A percentile compares a stretch with the other conserved stretches of the same genome.
Evolutionary conservation across 2,797 vertebrate species (phyloP).

Genomic region (Anniella stebbinsi): DNA sequence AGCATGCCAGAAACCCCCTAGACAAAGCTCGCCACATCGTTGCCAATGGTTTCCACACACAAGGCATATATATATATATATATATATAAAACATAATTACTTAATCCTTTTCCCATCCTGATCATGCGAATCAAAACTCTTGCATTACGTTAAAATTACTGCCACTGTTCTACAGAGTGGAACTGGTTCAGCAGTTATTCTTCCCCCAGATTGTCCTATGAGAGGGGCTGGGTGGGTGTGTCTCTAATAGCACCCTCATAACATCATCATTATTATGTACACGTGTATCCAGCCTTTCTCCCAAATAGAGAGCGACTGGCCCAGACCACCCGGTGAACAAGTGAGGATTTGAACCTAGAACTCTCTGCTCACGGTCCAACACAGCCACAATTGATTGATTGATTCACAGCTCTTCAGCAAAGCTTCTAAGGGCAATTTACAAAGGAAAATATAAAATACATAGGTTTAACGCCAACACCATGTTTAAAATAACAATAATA

Average conservation of each 20-base stretch:
- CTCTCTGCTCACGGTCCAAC: neutral
- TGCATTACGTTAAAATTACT: neutral
- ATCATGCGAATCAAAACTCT: neutral
- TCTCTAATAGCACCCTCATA: neutral
- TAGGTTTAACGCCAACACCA: neutral
- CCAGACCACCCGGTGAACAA: neutral
- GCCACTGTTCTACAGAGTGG: no score
- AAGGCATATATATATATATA: neutral
- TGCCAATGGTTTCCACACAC: neutral
- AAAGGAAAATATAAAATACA: neutral
- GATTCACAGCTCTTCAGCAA: neutral
- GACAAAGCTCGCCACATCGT: neutral
- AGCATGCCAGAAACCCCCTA: neutral
- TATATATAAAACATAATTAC: no score
- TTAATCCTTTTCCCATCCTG: neutral
- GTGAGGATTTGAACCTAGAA: neutral
- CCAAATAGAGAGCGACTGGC: neutral
- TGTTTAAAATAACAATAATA: no score
- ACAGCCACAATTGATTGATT: neutral
- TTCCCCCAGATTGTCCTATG: no score
- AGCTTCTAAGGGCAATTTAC: neutral
- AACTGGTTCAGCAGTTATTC: neutral
- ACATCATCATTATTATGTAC: no score
- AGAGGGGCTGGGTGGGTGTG: neutral
- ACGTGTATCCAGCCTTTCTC: neutral